Evolutionary conservation across 2,888 invertebrate species (phyloP).

Genomic region (Pandemis corylana): DNA sequence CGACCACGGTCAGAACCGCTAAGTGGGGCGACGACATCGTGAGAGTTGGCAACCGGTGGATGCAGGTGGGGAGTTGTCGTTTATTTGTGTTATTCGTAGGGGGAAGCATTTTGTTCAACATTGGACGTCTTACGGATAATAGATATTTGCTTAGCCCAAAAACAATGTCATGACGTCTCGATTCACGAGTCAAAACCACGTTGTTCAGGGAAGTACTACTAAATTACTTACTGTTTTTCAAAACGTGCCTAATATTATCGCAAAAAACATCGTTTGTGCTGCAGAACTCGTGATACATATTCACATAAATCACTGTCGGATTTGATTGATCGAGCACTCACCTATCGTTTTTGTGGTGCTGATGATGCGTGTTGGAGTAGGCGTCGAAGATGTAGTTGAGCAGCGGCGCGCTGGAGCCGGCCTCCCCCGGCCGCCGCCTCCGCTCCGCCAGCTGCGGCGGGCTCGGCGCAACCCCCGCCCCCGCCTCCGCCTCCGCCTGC

Average conservation of each 20-base stretch:
- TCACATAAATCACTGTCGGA: conserved; percentile 35
- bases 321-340: conserved; percentile 53
- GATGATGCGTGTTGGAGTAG: conserved; percentile 76
- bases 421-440: conserved; percentile 66
- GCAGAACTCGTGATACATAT: conserved; percentile 7
- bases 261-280: neutral
- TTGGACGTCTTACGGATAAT: too few relatives aligned
- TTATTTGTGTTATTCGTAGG: too few relatives aligned
- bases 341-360: conserved; percentile 77
- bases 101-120: too few relatives aligned
- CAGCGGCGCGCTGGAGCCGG: conserved; percentile 76
- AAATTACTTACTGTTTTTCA: neutral
- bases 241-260: neutral
- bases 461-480: conserved; percentile 48
- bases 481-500: conserved; percentile 53
- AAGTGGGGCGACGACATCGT: too few relatives aligned
- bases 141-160: too few relatives aligned
- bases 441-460: conserved; percentile 61
- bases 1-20: too few relatives aligned
- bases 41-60: too few relatives aligned
- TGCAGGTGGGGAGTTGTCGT: too few relatives aligned
- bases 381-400: conserved; percentile 81
- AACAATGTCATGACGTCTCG: too few relatives aligned
- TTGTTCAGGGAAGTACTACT: neutral
- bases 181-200: too few relatives aligned